Evolutionary conservation across 2,888 invertebrate genomes (phyloP).

Genomic region (Platycheirus rosarum): DNA sequence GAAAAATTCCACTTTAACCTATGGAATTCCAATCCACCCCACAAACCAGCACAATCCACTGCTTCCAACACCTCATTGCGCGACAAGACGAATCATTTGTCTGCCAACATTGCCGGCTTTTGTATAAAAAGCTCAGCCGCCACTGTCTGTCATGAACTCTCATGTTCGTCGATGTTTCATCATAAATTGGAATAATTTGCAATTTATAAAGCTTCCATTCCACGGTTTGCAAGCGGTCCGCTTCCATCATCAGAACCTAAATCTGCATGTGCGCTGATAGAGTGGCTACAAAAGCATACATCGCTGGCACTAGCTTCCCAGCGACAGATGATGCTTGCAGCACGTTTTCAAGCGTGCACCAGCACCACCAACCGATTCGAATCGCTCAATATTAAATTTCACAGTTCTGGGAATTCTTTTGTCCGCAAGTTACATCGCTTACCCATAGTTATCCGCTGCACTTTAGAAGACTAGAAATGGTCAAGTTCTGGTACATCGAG

Average conservation of each 20-base stretch:
- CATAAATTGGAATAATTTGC: conserved; percentile 70
- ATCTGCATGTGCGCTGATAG: conserved; percentile 22
- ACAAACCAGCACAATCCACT: conserved; percentile 32
- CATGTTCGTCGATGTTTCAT: conserved; percentile 66
- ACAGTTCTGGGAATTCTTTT: conserved; percentile 69
- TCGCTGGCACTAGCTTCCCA: conserved; percentile 48
- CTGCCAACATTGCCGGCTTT: conserved; percentile 12
- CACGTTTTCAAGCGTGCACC: conserved; percentile 62
- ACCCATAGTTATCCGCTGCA: background rate
- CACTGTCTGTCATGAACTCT: conserved; percentile 59
- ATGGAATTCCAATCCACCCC: conserved; percentile 42
- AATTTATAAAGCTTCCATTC: conserved; percentile 72
- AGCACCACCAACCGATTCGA: conserved; percentile 43
- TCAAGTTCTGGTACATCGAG: conserved; percentile 62
- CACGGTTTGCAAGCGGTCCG: conserved; percentile 49
- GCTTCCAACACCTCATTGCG: conserved; percentile 54
- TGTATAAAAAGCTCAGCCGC: conserved; percentile 44
- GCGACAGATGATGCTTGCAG: conserved; percentile 70
- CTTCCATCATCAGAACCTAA: conserved; percentile 57
- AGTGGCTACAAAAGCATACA: conserved; percentile 5
- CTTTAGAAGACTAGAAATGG: conserved; percentile 43
- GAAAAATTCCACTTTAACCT: conserved; percentile 70
- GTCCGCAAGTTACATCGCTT: conserved; percentile 33
- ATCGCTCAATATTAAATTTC: conserved; percentile 71
- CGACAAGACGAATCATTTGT: conserved; percentile 63